Evolutionary conservation across 2,113 vertebrate species (phyloP).

Genomic region (Ariopsis seemanni): DNA sequence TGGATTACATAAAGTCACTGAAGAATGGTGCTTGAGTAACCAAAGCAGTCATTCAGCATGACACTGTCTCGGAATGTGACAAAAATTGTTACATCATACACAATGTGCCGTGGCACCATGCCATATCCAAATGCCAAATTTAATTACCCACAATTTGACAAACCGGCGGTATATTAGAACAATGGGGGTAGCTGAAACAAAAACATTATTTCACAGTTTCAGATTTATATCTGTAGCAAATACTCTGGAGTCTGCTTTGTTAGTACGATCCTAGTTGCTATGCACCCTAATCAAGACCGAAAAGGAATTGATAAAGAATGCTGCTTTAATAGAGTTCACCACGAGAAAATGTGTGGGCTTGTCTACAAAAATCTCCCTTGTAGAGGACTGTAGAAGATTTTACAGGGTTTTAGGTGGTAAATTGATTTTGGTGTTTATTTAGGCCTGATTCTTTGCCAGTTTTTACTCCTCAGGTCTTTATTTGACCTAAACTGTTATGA

Average conservation of each 20-base stretch:
- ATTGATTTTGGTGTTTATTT: background rate
- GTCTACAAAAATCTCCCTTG: background rate
- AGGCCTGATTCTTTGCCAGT: background rate
- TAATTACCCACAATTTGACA: background rate
- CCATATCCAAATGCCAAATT: background rate
- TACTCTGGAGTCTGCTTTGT: background rate
- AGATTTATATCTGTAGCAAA: background rate
- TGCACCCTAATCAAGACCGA: background rate
- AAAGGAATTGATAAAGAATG: constrained; percentile 1
- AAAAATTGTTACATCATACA: background rate
- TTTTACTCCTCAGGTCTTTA: background rate
- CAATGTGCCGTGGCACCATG: background rate
- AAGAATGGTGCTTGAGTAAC: background rate
- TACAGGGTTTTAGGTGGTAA: background rate
- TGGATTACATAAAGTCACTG: background rate
- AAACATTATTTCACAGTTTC: background rate
- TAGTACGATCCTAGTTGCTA: constrained; percentile 3
- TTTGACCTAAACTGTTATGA: constrained; percentile 9
- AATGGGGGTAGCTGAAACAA: background rate
- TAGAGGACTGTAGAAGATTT: background rate
- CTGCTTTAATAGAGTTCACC: background rate
- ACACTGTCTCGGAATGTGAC: background rate
- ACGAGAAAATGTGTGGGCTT: background rate
- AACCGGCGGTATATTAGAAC: background rate
- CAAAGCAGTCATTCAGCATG: background rate